Base-by-base conservation (phyloP, 1,140 invertebrate genomes). In the Steinernema feltiae region DNA sequence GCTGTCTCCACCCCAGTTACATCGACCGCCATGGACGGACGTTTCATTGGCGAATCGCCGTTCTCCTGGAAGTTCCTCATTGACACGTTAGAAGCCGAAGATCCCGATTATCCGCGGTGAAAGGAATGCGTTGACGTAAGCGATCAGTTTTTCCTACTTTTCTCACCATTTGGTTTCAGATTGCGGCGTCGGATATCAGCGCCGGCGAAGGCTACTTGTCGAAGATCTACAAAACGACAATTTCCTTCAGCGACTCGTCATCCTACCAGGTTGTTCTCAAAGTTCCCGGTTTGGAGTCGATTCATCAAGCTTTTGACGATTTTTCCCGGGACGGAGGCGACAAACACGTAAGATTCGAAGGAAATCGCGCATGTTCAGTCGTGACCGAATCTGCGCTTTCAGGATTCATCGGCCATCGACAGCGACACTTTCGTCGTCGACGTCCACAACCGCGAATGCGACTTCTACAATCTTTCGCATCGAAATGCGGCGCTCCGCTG, bases 401-500 rank as follows among this genome's bases (percentile, higher is more conserved):
- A 63, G 53, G 53, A 63, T 27, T 7, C 53, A 3, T 27, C 53
- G 2, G 24, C 53, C 53, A 17, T 63, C 12, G 32, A 17, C 27
- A 27, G 30, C 32, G 18, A 46, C 72, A 21, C 1, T 30, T 29
- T 73, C 24, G 35, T 73, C 24, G 18, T 32, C 2, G 35, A 29
- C 35, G 48, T 73, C 18, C 72, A 73, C 35, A 48, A 71, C 35
- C 31, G 72, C 1, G 72, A 73, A 48, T 35, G 35, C 27, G 72
- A 73, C 72, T 73, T 73, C 72, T 73, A 73, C 35, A 30, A 73
- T 30, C 17, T 2, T 63, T 73, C 18, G 1, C 1, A 21, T 27
- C 30, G 32, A 18, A 29, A 24, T 29, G 35, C 18, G 35, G 30
- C n/a, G 48, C 48, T 21, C 72, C 72, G 7, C 2, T 46, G 1